phyloP scores from a whole-genome alignment of 92 coral and sea anemone genomes.

The Heteractis magnifica region DNA sequence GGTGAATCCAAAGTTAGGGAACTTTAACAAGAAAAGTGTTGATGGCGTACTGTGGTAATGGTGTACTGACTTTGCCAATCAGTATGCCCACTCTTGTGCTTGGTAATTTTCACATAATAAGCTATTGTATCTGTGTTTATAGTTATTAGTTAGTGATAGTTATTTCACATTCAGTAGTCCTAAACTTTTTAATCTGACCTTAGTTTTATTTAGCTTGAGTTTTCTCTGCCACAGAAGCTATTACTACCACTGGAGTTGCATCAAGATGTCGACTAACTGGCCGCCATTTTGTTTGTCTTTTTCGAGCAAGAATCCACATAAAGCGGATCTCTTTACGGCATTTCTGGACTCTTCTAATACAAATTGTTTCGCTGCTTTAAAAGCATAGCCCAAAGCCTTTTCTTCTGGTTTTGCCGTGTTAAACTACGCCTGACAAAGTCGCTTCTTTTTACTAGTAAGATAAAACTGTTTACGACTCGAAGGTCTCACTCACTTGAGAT shows the following conservation, averaged over 20 bases:
- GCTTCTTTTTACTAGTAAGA: neutral
- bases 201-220: neutral
- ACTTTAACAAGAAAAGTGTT: neutral
- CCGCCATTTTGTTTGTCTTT: conserved; percentile 4
- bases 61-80: neutral
- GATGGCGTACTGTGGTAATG: neutral
- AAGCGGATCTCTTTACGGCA: neutral
- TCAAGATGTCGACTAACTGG: neutral
- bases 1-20: neutral
- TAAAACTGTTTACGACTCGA: neutral
- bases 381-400: neutral
- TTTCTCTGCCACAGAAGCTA: neutral
- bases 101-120: neutral
- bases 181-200: neutral
- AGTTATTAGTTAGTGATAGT: neutral
- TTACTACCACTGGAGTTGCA: neutral
- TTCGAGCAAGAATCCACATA: neutral
- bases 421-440: neutral
- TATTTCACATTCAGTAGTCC: neutral
- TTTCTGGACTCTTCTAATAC: neutral
- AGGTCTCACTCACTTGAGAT: conserved; percentile 10
- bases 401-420: neutral
- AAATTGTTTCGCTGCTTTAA: neutral
- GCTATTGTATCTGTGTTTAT: neutral
- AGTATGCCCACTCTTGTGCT: neutral